Conservation (phyloP, 2,113 vertebrate genomes). For the Tauraco erythrolophus region DNA sequence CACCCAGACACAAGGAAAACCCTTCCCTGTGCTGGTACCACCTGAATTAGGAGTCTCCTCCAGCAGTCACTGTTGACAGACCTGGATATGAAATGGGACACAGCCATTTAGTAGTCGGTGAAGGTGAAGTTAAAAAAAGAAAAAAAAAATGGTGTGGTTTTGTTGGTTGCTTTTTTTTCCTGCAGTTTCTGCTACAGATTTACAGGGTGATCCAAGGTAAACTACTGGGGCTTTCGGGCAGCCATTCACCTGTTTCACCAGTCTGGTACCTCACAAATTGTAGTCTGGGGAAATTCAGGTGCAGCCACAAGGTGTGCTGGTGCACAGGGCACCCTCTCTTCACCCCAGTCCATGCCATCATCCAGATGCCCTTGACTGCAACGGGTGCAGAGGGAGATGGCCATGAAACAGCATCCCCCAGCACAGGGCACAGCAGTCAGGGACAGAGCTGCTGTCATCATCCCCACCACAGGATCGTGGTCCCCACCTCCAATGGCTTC, state of each 20-base stretch:
- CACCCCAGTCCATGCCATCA: not conserved
- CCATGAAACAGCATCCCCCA: not conserved
- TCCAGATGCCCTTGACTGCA: not conserved
- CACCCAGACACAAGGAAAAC: not conserved
- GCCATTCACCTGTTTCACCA: not conserved
- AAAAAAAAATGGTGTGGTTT: not conserved
- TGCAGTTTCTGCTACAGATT: not conserved
- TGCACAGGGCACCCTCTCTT: fast-evolving
- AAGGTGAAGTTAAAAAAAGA: not conserved
- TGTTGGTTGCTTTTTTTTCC: not conserved
- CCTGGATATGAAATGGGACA: not conserved
- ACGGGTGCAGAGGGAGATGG: not conserved
- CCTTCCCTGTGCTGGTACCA: not conserved
- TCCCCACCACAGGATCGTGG: not conserved
- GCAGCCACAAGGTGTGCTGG: not conserved
- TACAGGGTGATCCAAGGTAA: not conserved
- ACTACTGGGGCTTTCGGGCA: not conserved
- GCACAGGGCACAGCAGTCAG: not conserved
- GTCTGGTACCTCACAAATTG: not conserved
- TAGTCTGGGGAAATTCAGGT: not conserved
- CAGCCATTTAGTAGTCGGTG: not conserved
- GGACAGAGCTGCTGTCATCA: not conserved
- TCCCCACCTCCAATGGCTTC: not conserved
- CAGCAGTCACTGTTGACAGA: not conserved
- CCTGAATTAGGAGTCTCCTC: not conserved